Evolutionary conservation across 2,797 vertebrate species (phyloP).

Genomic region (Graptemys geographica): DNA sequence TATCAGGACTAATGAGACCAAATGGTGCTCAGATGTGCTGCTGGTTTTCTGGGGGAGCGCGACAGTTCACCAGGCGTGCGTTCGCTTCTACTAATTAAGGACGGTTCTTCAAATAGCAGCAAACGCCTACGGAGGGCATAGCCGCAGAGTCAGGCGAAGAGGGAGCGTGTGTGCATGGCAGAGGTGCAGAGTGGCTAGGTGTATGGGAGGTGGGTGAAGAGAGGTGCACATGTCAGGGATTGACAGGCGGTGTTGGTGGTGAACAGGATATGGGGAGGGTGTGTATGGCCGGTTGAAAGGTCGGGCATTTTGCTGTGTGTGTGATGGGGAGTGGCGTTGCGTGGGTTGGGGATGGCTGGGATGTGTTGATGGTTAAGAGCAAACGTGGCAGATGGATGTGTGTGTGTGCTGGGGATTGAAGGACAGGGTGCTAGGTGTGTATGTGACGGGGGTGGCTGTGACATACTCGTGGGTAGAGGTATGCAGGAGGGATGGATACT

Average conservation of each 20-base stretch:
- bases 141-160: not conserved
- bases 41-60: slow-evolving; percentile 72
- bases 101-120: not conserved
- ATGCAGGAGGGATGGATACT: not conserved
- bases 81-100: slow-evolving; percentile 76
- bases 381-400: not conserved
- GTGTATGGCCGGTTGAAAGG: not conserved
- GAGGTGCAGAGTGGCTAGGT: not conserved
- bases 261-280: too few relatives aligned
- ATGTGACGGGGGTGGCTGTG: not conserved
- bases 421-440: not conserved
- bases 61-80: slow-evolving; percentile 71
- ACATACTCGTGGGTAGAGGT: not conserved
- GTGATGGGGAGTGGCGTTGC: not conserved
- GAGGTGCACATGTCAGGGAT: not conserved
- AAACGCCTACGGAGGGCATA: slow-evolving; percentile 5
- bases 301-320: not conserved
- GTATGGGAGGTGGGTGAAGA: not conserved
- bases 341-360: not conserved
- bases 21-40: slow-evolving; percentile 81
- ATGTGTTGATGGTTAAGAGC: not conserved
- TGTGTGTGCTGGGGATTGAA: not conserved
- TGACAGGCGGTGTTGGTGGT: not conserved
- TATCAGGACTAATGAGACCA: slow-evolving; percentile 83
- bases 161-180: accelerated